Base-by-base conservation (phyloP, 2,113 vertebrate genomes). In the Phalacrocorax aristotelis region DNA sequence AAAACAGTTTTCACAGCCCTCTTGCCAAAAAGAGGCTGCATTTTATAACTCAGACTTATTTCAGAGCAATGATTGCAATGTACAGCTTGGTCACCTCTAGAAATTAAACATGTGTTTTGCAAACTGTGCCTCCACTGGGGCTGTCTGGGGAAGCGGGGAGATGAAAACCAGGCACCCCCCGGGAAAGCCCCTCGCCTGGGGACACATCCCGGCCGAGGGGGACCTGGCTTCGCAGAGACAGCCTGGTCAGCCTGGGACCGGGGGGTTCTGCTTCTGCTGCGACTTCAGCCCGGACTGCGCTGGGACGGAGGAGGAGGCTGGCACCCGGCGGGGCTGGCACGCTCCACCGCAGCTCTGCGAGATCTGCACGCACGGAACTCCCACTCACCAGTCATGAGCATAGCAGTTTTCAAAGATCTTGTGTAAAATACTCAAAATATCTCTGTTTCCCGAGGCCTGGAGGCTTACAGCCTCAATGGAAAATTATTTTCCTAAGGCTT, bases 141-240 rank as follows among this genome's bases (percentile, higher is more conserved):
- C 38, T 44, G 40, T 11, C 18, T n/a, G 62, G 22, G 52, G 34
- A 30, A 36, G 2, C 13, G 7, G 36, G n/a, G n/a, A 20, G 49
- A 7, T 4, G 49, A 23, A 21, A 58, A 20, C 11, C 11, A 30
- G 16, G 7, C 25, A 6, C 4, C 16, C 69, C 57, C 29, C 34
- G 52, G 57, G 38, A 32, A 27, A 68, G 52, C 34, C 23, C 23
- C 42, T 55, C 0, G 1, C 30, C 16, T 5, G 70, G 58, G 49
- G 34, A 46, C 49, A 4, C 0, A 0, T 51, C 55, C 60, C 5
- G 1, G 34, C 0, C 0, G 6, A 27, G 27, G 30, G 30, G 49
- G 17, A 60, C 71, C 18, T 0, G 0, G 51, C 15, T 30, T 7
- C 23, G 0, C 7, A 11, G 40, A 9, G 21, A 40, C 21, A 0